Evolutionary conservation across 2,113 vertebrate genomes (phyloP).

Genomic region (Sprattus sprattus): DNA sequence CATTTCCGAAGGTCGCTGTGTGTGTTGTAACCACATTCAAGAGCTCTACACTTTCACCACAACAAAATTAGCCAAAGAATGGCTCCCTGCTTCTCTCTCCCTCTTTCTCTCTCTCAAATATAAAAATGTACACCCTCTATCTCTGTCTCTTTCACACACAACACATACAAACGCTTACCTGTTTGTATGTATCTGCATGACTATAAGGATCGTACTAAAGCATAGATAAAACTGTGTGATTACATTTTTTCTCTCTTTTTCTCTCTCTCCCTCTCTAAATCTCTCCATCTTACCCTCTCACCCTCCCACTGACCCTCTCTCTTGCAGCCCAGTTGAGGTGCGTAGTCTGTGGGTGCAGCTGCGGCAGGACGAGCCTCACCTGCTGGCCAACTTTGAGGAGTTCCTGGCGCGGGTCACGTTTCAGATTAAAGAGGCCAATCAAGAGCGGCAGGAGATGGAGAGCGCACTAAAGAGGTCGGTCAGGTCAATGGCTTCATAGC

Average conservation of each 20-base stretch:
- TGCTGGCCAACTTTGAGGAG: conserved; percentile 87
- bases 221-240: background rate
- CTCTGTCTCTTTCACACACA: background rate
- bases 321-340: conserved; percentile 75
- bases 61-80: too few species aligned
- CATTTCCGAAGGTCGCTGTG: too few species aligned
- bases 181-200: background rate
- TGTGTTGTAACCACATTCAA: too few species aligned
- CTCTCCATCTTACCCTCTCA: background rate
- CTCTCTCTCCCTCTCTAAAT: background rate
- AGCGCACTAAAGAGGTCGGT: conserved; percentile 77
- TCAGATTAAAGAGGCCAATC: conserved; percentile 83
- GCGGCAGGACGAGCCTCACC: conserved; percentile 78
- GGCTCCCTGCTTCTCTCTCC: too few species aligned
- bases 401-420: conserved; percentile 81
- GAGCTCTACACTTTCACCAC: too few species aligned
- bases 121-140: background rate
- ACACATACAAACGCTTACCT: background rate
- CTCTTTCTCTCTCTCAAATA: too few species aligned
- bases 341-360: conserved; percentile 83
- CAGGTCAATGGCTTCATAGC: background rate
- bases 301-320: conserved; percentile 16
- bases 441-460: conserved; percentile 87
- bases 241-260: background rate
- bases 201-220: background rate